Evolutionary conservation across 2,797 vertebrate species (phyloP), one percentile per base, ranked within the genome.

Genomic region (Lerista edwardsae): DNA sequence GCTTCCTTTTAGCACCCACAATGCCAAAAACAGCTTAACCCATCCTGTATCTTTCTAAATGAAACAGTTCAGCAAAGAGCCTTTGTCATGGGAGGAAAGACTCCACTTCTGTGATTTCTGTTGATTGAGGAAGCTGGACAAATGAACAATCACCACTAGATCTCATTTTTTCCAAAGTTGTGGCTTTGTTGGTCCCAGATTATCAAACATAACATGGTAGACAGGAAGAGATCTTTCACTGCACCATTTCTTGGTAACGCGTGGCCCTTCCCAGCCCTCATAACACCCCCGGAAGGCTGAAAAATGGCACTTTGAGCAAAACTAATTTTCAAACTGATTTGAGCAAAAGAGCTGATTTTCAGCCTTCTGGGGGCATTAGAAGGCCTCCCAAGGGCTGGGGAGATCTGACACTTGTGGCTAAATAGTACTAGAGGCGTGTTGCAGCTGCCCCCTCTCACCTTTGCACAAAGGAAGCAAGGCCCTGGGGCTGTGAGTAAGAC

Each of bases 1-100:
- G 62, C 34, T 83, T 87, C 71, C 67, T 84, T 83, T 87, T 71
- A 44, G 59, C 71, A 36, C 75, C 86, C 76, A 77, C 1, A 19
- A 73, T 36, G 76, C 69, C 69, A 79, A 79, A 75, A 86, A 72
- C 31, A 51, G 27, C 47, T 81, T 86, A 73, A 82, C 73, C 47
- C 55, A 75, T 79, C 71, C 81, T 79, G 71, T 74, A 64, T 79
- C 65, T 71, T 80, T 81, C 76, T 79, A 61, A 68, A 69, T 27
- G 57, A 73, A 78, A 79, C 41, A 75, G 55, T 41, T 41, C 15
- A 55, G 41, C 71, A 62, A 64, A 29, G n/a, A 71, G 68, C 31
- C 77, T 80, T n/a, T 75, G 62, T 29, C 29, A 75, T 23, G 34
- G 65, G 12, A 25, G 72, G 57, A 86, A 82, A 75, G 31, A 39